Evolutionary conservation across 2,797 vertebrate genomes (phyloP).

Genomic region (Acanthurus tractus): DNA sequence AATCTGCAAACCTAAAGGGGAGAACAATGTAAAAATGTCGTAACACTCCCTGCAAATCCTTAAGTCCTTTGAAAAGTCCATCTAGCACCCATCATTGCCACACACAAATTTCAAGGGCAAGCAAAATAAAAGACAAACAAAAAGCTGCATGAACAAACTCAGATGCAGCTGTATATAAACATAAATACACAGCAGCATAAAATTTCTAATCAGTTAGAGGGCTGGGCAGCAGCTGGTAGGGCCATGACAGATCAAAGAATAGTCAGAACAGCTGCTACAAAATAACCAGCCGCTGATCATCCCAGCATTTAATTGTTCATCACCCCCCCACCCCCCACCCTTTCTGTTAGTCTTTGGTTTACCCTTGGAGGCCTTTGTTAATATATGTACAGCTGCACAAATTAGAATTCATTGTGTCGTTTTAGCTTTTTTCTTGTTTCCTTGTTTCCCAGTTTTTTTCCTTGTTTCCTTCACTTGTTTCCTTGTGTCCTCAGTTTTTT

Average conservation of each 20-base stretch:
- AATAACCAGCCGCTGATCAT: constrained; percentile 31
- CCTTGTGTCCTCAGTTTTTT: no score
- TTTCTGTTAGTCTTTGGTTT: constrained; percentile 6
- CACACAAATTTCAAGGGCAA: background rate
- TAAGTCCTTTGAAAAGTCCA: background rate
- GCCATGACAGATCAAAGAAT: constrained; percentile 25
- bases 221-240: constrained; percentile 32
- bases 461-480: no score
- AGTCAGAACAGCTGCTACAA: constrained; percentile 34
- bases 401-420: constrained; percentile 6
- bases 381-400: constrained; percentile 21
- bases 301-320: constrained; percentile 22
- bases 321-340: background rate
- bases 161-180: background rate
- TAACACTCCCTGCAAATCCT: background rate
- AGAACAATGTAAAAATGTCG: background rate
- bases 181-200: background rate
- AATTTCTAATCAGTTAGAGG: constrained; percentile 20
- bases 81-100: background rate
- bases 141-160: background rate
- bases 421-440: background rate
- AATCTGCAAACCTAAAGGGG: background rate
- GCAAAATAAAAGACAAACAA: background rate
- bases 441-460: no score
- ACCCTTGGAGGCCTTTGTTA: background rate